Percentiles rank a stretch among this genome's conserved stretches.
These are phyloP conservation scores for Capitulum mitella DNA, from an alignment of 2,888 invertebrate species.

Conservation along the genomic window DNA sequence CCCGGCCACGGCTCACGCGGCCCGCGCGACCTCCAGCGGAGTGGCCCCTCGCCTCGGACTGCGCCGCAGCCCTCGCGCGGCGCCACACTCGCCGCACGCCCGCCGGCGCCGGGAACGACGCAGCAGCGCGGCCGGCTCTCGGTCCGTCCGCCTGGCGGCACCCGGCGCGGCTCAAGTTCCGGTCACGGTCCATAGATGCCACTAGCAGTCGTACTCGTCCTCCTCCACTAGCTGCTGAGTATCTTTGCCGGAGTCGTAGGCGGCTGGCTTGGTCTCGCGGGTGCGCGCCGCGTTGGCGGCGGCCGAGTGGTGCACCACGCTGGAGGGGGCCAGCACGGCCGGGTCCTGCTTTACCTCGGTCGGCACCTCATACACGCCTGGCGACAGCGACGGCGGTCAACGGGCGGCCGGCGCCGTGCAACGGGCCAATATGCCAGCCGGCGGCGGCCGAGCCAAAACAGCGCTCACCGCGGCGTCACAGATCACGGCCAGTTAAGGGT, in stretches of 20 bases:
- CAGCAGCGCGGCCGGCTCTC: no score
- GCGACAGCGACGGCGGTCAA: conserved; percentile 35
- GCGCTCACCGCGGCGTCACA: no score
- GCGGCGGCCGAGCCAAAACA: no score
- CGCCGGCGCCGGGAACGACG: no score
- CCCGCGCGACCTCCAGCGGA: no score
- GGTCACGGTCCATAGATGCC: not conserved
- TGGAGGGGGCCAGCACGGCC: conserved; percentile 32
- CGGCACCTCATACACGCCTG: conserved; percentile 21
- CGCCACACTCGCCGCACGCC: no score
- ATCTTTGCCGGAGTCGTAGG: conserved; percentile 79
- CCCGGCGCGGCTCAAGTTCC: not conserved
- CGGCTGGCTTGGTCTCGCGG: conserved; percentile 71
- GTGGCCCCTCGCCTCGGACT: no score
- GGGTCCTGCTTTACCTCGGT: conserved; percentile 32
- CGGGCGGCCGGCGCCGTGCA: no score
- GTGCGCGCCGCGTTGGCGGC: conserved; percentile 48
- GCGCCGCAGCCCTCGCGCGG: no score
- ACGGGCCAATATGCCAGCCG: no score
- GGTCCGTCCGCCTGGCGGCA: not conserved
- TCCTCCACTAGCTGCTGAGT: conserved; percentile 80
- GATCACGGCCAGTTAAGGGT: no score
- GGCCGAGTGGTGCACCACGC: conserved; percentile 24
- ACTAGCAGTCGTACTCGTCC: conserved; percentile 52
- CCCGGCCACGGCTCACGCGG: no score